phyloP scores from a whole-genome alignment of 2,113 vertebrate genomes.

The Dipodomys merriami region DNA sequence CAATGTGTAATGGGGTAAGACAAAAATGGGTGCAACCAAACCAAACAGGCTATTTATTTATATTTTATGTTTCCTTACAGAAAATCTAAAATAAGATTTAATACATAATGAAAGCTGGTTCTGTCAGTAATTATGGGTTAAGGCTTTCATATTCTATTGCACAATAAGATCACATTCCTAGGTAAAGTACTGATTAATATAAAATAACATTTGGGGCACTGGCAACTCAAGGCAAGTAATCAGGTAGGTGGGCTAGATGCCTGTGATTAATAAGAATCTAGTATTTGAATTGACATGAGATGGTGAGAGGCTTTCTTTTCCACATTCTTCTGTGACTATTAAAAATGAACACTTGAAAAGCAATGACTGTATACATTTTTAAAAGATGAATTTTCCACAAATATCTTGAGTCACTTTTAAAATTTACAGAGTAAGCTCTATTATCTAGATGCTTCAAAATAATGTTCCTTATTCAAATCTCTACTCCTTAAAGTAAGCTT shows the following conservation, averaged over 20 bases:
- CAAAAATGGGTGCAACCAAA: neutral
- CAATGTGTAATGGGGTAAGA: neutral
- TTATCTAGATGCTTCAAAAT: slow-evolving; percentile 21
- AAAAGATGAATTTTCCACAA: slow-evolving; percentile 81
- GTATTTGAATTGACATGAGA: slow-evolving; percentile 42
- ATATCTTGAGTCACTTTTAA: slow-evolving; percentile 63
- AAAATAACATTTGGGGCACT: slow-evolving; percentile 52
- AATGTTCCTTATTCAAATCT: slow-evolving; percentile 55
- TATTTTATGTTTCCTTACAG: neutral
- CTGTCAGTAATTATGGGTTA: slow-evolving; percentile 36
- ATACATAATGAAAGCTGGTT: slow-evolving; percentile 38
- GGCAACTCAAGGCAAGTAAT: slow-evolving; percentile 37
- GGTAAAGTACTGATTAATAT: slow-evolving; percentile 1
- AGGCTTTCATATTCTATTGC: slow-evolving; percentile 35
- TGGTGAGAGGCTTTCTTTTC: slow-evolving; percentile 36
- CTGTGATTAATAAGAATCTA: slow-evolving; percentile 79
- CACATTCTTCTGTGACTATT: slow-evolving; percentile 65
- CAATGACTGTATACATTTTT: slow-evolving; percentile 56
- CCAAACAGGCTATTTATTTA: slow-evolving; percentile 14
- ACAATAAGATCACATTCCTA: slow-evolving; percentile 18
- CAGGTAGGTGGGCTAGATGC: slow-evolving; percentile 65
- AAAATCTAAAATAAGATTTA: slow-evolving; percentile 47
- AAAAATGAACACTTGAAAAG: slow-evolving; percentile 65
- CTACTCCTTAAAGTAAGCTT: slow-evolving; percentile 50
- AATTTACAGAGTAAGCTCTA: slow-evolving; percentile 31